phyloP scores from a whole-genome alignment of 1,140 invertebrate species.

The Aphelenchoides fujianensis region DNA sequence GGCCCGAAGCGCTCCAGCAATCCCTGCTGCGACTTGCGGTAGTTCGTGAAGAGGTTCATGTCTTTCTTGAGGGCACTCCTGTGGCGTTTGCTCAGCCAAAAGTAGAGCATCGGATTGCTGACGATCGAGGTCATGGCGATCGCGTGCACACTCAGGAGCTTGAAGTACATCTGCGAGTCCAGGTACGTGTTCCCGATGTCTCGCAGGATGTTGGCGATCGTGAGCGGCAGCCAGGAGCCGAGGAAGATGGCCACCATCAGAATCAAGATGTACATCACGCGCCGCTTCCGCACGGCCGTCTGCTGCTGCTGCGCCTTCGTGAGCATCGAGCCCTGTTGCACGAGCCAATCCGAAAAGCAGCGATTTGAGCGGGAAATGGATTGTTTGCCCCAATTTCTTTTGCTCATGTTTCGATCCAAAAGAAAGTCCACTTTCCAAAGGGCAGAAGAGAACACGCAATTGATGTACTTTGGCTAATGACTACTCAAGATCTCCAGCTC shows the following conservation, averaged over 20 bases:
- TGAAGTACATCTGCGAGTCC: conserved; percentile 59
- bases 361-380: neutral
- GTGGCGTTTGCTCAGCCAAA: conserved; percentile 60
- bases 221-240: conserved; percentile 60
- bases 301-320: conserved; percentile 61
- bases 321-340: conserved; percentile 58
- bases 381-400: no score
- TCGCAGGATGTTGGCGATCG: conserved; percentile 57
- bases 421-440: neutral
- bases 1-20: conserved; percentile 56
- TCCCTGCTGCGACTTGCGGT: conserved; percentile 46
- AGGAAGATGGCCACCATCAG: conserved; percentile 60
- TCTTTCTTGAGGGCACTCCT: conserved; percentile 59
- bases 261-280: conserved; percentile 62
- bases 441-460: no score
- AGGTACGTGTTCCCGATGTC: conserved; percentile 47
- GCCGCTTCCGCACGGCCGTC: conserved; percentile 57
- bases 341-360: conserved; percentile 51
- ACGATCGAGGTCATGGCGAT: conserved; percentile 62
- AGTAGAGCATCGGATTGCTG: conserved; percentile 61
- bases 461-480: no score
- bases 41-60: conserved; percentile 61
- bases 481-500: no score
- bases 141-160: conserved; percentile 57
- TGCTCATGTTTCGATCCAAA: neutral